phyloP scores from a whole-genome alignment of 2,888 invertebrate species.

The Atethmia centrago region DNA sequence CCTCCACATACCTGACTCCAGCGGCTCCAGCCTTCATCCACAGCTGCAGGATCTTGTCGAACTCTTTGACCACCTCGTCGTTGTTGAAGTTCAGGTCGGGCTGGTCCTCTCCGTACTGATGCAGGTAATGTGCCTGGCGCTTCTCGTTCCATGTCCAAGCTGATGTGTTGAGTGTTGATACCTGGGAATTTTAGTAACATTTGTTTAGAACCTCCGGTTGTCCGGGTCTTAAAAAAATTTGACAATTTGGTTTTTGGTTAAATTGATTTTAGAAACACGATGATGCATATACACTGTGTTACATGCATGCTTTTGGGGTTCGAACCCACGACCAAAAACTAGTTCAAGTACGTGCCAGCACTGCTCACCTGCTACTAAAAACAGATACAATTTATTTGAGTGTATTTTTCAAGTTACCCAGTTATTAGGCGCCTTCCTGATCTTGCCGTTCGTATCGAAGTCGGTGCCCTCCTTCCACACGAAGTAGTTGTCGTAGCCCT shows the following conservation, averaged over 20 bases:
- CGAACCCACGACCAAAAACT: not conserved
- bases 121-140: conserved; percentile 94
- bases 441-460: conserved; percentile 70
- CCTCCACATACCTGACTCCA: conserved; percentile 92
- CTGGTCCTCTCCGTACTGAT: conserved; percentile 92
- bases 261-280: not conserved
- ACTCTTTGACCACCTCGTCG: conserved; percentile 91
- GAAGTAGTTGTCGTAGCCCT: conserved; percentile 93
- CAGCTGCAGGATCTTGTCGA: conserved; percentile 92
- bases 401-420: conserved; percentile 90
- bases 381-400: not conserved
- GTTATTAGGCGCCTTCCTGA: conserved; percentile 91
- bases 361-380: not conserved
- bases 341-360: no score
- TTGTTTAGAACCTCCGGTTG: no score
- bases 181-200: conserved; percentile 62
- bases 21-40: conserved; percentile 95
- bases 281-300: not conserved
- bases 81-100: conserved; percentile 96
- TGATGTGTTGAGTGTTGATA: conserved; percentile 84
- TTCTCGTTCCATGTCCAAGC: conserved; percentile 93
- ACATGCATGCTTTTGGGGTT: not conserved
- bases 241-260: not conserved
- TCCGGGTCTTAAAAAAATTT: not conserved
- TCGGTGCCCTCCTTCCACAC: conserved; percentile 92